Evolutionary conservation across 1,140 invertebrate genomes (phyloP), one percentile per base, ranked within the genome.

Genomic region (Heliothis virescens): DNA sequence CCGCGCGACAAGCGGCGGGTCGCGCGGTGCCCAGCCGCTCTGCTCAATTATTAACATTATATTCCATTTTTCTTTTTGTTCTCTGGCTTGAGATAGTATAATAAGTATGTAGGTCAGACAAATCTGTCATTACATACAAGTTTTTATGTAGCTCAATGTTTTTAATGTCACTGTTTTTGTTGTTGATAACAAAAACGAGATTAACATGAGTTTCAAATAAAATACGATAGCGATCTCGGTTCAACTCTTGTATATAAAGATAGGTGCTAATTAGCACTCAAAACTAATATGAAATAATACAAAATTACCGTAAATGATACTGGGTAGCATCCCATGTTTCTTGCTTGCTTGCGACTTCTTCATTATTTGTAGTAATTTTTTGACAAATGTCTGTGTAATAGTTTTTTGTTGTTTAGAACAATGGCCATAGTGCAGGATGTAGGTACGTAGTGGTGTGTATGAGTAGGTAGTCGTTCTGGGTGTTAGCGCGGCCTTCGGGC

Each of bases 401-500:
- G 50, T 26, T 34, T 29, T 34, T 21, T 73, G 16, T 73, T 73
- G 41, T 73, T 29, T 73, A 73, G 26, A 73, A 73, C 71, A 59
- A 73, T 47, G 53, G 52, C n/a, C 26, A 12, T 57, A 34, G 69
- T 57, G 69, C 52, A 57, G 52, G n/a, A 73, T 59, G 21, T n/a
- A n/a, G n/a, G n/a, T 34, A 41, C 16, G 55, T 10, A 57, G n/a
- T 57, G 9, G 4, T 18, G 12, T 57, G 12, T 9, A 21, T 57
- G 29, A 16, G 26, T 34, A 10, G 62, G 21, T 26, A 26, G 21
- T 26, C 21, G 2, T 26, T 26, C 21, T 26, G 21, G 21, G 21
- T 26, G 21, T 26, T 26, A 65, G 62, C 62, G 34, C 71, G 71
- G 55, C 71, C 71, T 74, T 74, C 71, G 71, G 53, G 15, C 69